Conservation (phyloP, 2,113 vertebrate species). For the Bos taurus region DNA sequence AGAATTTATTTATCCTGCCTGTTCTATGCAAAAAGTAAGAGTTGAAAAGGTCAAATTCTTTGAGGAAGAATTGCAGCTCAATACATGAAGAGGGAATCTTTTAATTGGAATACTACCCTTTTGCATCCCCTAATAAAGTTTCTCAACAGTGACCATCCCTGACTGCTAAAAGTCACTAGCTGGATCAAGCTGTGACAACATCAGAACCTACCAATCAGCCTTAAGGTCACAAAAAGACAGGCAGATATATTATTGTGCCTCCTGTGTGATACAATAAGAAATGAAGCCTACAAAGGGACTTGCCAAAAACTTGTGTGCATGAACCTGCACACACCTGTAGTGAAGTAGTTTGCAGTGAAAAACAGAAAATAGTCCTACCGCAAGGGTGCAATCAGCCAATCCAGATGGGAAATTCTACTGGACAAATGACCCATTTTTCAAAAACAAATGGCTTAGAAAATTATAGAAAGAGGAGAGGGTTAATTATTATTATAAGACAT, state of each 20-base stretch:
- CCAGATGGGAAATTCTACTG: not conserved
- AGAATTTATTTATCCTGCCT: not conserved
- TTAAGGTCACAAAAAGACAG: not conserved
- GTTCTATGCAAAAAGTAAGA: not conserved
- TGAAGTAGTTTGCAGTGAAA: not conserved
- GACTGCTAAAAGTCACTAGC: not conserved
- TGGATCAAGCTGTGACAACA: not conserved
- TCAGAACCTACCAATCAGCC: not conserved
- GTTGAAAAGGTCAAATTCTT: slow-evolving; percentile 1
- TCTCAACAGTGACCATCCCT: not conserved
- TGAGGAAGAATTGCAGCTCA: not conserved
- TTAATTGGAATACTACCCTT: not conserved
- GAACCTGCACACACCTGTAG: not conserved
- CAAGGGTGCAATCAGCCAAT: not conserved
- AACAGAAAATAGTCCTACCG: not conserved
- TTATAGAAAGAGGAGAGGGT: not conserved
- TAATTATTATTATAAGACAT: not conserved
- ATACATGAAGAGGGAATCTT: not conserved
- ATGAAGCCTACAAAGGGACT: not conserved
- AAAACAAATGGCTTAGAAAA: not conserved
- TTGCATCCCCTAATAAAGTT: not conserved
- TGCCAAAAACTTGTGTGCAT: not conserved
- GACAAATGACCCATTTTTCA: not conserved
- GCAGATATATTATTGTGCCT: not conserved
- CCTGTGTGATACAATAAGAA: not conserved